Evolutionary conservation across 2,113 vertebrate species (phyloP).

Genomic region (Cariama cristata): DNA sequence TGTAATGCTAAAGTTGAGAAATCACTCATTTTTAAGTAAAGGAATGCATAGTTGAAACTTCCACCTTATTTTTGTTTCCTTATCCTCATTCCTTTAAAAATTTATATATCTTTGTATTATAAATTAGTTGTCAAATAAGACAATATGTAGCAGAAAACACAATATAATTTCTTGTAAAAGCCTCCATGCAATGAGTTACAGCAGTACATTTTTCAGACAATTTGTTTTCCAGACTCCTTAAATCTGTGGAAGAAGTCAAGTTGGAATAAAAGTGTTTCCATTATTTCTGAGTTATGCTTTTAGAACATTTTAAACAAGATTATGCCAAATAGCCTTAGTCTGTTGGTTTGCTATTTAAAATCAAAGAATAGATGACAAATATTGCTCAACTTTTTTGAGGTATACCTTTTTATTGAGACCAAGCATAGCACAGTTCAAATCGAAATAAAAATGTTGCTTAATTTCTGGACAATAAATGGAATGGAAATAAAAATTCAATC

Average conservation of each 20-base stretch:
- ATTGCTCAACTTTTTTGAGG: not conserved
- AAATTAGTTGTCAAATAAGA: slow-evolving; percentile 50
- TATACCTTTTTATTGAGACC: not conserved
- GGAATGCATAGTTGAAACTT: not conserved
- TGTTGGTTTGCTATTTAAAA: not conserved
- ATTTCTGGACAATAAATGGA: not conserved
- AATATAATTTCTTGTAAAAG: slow-evolving; percentile 39
- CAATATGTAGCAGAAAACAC: slow-evolving; percentile 10
- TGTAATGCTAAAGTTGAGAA: not conserved
- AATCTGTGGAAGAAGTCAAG: slow-evolving; percentile 12
- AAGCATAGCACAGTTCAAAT: not conserved
- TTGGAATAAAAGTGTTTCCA: slow-evolving; percentile 26
- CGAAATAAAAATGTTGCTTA: not conserved
- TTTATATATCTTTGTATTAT: slow-evolving; percentile 5
- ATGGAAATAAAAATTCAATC: not conserved
- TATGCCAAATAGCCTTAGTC: not conserved
- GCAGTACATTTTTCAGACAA: not conserved
- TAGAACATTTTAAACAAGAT: slow-evolving; percentile 45
- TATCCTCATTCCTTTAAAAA: slow-evolving; percentile 2
- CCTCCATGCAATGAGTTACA: slow-evolving; percentile 20
- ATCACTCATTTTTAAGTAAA: slow-evolving; percentile 32
- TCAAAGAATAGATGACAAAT: not conserved
- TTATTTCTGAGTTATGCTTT: slow-evolving; percentile 35
- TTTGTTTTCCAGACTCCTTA: slow-evolving; percentile 40
- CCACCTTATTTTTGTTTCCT: not conserved